phyloP scores from a whole-genome alignment of 2,113 vertebrate genomes.

The Etia nguti region DNA sequence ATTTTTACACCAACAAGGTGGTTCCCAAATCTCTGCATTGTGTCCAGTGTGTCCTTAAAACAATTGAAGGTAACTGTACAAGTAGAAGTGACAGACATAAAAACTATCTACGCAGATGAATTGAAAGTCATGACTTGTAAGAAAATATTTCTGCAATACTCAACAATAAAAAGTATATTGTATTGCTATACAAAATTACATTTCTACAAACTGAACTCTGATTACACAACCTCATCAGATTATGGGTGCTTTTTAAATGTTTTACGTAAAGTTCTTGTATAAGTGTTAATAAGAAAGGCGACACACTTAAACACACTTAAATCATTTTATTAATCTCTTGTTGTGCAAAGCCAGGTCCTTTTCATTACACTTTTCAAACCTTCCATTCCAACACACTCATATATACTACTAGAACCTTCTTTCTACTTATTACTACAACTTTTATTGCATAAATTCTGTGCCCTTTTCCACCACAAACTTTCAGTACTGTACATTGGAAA shows the following conservation, averaged over 20 bases:
- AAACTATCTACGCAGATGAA: not conserved
- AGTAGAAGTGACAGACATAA: not conserved
- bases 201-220: not conserved
- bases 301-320: constrained; percentile 3
- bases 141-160: not conserved
- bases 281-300: not conserved
- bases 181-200: not conserved
- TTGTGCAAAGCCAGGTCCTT: constrained; percentile 51
- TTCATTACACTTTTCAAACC: not conserved
- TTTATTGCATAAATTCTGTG: constrained; percentile 14
- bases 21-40: not conserved
- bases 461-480: constrained; percentile 7
- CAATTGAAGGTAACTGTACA: not conserved
- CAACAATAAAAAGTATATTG: not conserved
- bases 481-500: constrained; percentile 38
- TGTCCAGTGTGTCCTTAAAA: not conserved
- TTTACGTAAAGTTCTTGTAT: no score
- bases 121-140: not conserved
- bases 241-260: not conserved
- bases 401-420: not conserved
- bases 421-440: not conserved
- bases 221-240: not conserved
- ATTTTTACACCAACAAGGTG: not conserved
- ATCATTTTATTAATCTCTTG: constrained; percentile 36
- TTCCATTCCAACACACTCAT: not conserved